Evolutionary conservation across 1,140 invertebrate species (phyloP), one percentile per base, ranked within the genome.

Genomic region (Drosophila leontia): DNA sequence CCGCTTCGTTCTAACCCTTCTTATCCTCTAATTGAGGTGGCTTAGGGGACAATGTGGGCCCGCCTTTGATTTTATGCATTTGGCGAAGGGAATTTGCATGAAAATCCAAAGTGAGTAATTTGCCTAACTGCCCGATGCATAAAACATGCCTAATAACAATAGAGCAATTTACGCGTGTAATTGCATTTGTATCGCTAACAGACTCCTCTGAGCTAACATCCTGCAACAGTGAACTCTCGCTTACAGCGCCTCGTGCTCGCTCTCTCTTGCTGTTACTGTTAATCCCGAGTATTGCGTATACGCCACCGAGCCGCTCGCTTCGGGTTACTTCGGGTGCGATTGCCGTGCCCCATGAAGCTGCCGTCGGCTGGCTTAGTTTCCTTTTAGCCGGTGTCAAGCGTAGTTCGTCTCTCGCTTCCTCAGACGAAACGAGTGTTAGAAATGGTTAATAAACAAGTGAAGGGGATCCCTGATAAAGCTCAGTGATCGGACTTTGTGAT

Each of bases 381-480:
- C 79, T 80, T 82, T 82, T 75, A 82, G 78, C 88, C 88, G 88
- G 88, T 88, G 78, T 56, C 57, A 70, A 67, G 83, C 62, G 65
- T 47, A 56, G 81, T 78, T 59, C 78, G 69, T 44, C 23, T 61
- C n/a, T 62, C 80, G 87, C 79, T 69, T 61, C 6, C 55, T 29
- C 3, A 53, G 12, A 11, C 17, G 7, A 47, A 55, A 56, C 41
- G 34, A 29, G 39, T 19, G 26, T n/a, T 35, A 59, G 37, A 42
- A 51, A 72, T 72, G 51, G 53, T 59, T 50, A 56, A 58, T 51
- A 45, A 51, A 23, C 29, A 32, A 9, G 9, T 35, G 19, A 13
- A 23, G 41, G 5, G 35, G 69, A 72, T 72, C 69, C 41, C 12
- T 29, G 35, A 37, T 13, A 8, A 6, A 29, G 1, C 8, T 11